Percentiles rank a stretch among this genome's conserved stretches.
These are phyloP conservation scores for Dissostichus mawsoni DNA, from an alignment of 2,113 vertebrate species.

Conservation along the genomic window DNA sequence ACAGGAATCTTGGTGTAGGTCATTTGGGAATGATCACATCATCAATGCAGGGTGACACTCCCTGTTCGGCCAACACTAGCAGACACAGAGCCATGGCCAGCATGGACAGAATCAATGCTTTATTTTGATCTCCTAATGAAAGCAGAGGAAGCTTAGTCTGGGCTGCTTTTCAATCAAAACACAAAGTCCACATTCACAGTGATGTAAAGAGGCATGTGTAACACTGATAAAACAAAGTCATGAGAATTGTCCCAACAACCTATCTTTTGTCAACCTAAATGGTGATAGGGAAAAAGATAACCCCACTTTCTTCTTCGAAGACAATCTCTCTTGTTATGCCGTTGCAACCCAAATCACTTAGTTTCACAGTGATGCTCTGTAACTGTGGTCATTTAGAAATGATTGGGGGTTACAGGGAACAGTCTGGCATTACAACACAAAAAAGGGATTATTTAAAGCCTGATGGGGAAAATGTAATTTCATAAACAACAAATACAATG, in stretches of 20 bases:
- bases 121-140: background rate
- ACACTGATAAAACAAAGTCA: background rate
- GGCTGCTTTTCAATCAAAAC: background rate
- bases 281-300: background rate
- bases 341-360: background rate
- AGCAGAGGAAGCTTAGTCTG: background rate
- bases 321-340: background rate
- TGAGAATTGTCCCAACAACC: background rate
- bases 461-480: background rate
- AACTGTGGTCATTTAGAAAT: no score
- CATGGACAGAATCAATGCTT: background rate
- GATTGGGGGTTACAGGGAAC: no score
- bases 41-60: background rate
- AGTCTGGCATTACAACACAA: background rate
- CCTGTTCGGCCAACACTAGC: background rate
- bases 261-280: background rate
- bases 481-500: slow-evolving; percentile 13
- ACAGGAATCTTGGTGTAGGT: background rate
- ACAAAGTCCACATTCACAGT: background rate
- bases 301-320: background rate
- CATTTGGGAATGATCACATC: slow-evolving; percentile 4
- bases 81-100: background rate
- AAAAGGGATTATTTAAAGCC: background rate
- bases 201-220: background rate
- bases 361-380: background rate